Evolutionary conservation across 2,797 vertebrate species (phyloP), one percentile per base, ranked within the genome.

Genomic region (Sardinella longiceps): DNA sequence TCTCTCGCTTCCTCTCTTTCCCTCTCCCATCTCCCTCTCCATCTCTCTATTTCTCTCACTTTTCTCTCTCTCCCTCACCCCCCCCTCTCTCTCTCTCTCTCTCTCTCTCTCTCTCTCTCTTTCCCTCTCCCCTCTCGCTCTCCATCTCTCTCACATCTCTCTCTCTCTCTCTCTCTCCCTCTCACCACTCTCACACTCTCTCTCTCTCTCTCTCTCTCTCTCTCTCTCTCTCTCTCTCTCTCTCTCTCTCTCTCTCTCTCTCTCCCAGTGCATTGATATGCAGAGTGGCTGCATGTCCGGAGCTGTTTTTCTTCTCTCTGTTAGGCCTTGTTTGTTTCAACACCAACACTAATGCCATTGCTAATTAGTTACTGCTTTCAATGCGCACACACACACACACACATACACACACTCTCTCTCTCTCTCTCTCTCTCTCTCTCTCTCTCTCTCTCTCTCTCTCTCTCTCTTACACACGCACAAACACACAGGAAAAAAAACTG

Each of bases 331-430:
- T 33, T 51, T 66, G 48, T 81, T 83, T n/a, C 48, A 46, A 66
- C 48, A 39, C 9, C 56, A 33, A 87, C 84, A 74, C 70, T 84
- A 81, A 83, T 83, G 82, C 82, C 77, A 74, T 81, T 81, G 58
- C 84, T 87, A 87, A 87, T 87, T 85, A 87, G 58, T 84, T 87
- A 56, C 81, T 84, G 82, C 84, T 56, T 37, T 37, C 15, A 37
- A 37, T 45, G 20, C 77, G 23, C 39, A 51, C 6, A 82, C 30
- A 77, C 51, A 77, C 60, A 66, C 74, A 60, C 56, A 30, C 63
- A 70, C 63, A 33, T 14, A n/a, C n/a, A n/a, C n/a, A n/a, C n/a
- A n/a, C n/a, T n/a, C n/a, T n/a, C n/a, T n/a, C n/a, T n/a, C n/a
- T n/a, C n/a, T n/a, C n/a, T n/a, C n/a, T n/a, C n/a, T n/a, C n/a